phyloP scores from a whole-genome alignment of 1,140 invertebrate genomes.

The Amyelois transitella region DNA sequence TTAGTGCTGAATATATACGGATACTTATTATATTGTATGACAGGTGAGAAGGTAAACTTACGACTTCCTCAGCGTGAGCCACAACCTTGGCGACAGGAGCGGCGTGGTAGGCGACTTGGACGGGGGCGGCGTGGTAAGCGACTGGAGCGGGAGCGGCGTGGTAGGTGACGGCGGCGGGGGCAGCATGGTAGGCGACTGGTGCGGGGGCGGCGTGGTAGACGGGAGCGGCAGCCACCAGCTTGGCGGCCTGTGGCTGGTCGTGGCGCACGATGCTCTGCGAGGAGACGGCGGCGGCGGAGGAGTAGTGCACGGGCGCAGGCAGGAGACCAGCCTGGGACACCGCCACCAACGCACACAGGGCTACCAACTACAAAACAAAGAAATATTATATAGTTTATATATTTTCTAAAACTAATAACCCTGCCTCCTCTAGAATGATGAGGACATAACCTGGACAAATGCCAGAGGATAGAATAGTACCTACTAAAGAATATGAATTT shows the following conservation, averaged over 20 bases:
- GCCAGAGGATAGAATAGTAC: too few relatives aligned
- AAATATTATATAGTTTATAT: not conserved
- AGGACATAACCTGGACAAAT: too few relatives aligned
- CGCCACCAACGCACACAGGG: constrained; percentile 38
- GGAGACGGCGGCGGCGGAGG: constrained; percentile 33
- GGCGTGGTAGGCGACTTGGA: constrained; percentile 30
- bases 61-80: constrained; percentile 7
- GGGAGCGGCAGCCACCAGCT: constrained; percentile 24
- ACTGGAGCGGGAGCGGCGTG: constrained; percentile 26
- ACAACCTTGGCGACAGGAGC: constrained; percentile 11
- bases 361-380: constrained; percentile 32
- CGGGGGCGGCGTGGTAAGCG: constrained; percentile 32
- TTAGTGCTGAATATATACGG: not conserved
- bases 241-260: constrained; percentile 25
- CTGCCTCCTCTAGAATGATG: too few relatives aligned
- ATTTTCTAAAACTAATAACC: too few relatives aligned
- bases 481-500: too few relatives aligned
- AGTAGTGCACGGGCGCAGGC: constrained; percentile 38
- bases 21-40: not conserved
- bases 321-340: constrained; percentile 41
- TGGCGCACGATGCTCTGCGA: constrained; percentile 38
- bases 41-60: not conserved
- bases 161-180: constrained; percentile 20
- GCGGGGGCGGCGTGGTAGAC: constrained; percentile 21
- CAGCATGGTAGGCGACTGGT: constrained; percentile 14